These are phyloP conservation scores for Rachycentron canadum DNA, from an alignment of 2,797 vertebrate species.

Conservation along the genomic window DNA sequence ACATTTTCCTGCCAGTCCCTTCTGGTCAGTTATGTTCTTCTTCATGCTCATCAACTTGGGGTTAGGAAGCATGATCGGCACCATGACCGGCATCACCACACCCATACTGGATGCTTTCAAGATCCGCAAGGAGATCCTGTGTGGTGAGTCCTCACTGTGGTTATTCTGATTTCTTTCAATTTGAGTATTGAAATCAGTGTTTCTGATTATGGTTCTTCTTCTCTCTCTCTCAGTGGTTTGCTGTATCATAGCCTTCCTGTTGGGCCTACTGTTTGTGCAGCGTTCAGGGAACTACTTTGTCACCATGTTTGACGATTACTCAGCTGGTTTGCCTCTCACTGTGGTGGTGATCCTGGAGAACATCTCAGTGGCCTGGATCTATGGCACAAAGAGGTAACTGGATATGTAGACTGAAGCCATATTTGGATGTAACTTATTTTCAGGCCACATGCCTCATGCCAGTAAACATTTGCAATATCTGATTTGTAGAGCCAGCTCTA, in stretches of 20 bases:
- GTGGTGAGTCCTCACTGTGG: conserved; percentile 83
- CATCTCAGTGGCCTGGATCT: conserved; percentile 97
- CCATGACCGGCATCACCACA: conserved; percentile 93
- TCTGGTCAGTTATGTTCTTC: conserved; percentile 97
- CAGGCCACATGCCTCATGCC: neutral
- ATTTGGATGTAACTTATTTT: neutral
- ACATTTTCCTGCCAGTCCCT: conserved; percentile 94
- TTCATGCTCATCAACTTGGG: conserved; percentile 95
- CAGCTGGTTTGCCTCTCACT: conserved; percentile 94
- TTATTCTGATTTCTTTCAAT: neutral
- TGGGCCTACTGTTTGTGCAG: conserved; percentile 97
- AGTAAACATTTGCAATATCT: neutral
- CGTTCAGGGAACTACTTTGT: conserved; percentile 98
- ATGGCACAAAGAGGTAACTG: conserved; percentile 95
- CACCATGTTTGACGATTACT: conserved; percentile 98
- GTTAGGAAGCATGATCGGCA: conserved; percentile 97
- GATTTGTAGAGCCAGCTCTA: neutral
- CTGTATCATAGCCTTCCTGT: conserved; percentile 94
- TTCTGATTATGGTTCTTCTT: conserved; percentile 31
- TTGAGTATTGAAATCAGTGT: too few relatives aligned
- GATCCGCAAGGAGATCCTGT: conserved; percentile 90
- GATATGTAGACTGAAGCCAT: neutral
- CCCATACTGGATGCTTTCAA: conserved; percentile 91
- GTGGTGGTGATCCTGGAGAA: conserved; percentile 98
- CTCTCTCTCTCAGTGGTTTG: conserved; percentile 86